Evolutionary conservation across 2,113 vertebrate species (phyloP).

Genomic region (Ornithorhynchus anatinus): DNA sequence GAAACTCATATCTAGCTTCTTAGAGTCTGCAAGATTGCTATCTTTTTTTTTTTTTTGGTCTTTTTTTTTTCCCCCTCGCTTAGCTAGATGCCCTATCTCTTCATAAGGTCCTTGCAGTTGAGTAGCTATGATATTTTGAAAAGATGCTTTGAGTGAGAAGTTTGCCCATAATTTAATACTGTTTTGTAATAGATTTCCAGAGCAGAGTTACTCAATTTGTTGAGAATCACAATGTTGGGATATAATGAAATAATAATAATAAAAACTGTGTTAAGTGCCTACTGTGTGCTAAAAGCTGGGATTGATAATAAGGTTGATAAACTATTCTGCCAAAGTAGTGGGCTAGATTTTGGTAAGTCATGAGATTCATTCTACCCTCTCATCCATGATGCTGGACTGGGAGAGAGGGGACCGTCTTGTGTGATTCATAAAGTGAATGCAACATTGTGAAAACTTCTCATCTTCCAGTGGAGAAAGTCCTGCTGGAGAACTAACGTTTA

Average conservation of each 20-base stretch:
- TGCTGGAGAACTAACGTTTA: conserved; percentile 42
- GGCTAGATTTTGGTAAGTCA: not conserved
- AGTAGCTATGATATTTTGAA: not conserved
- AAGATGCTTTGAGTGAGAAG: not conserved
- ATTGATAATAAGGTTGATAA: too few species aligned
- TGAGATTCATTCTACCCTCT: not conserved
- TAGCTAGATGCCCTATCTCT: not conserved
- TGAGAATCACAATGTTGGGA: not conserved
- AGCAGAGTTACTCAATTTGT: not conserved
- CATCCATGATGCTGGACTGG: not conserved
- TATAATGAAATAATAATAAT: too few species aligned
- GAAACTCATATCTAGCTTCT: conserved; percentile 31
- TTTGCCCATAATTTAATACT: not conserved
- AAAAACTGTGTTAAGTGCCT: too few species aligned
- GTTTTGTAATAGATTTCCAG: not conserved
- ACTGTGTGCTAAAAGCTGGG: too few species aligned
- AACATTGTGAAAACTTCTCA: not conserved
- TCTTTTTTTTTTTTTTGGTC: too few species aligned
- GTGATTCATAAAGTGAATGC: conserved; percentile 2
- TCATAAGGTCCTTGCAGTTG: not conserved
- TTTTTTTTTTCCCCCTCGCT: not conserved
- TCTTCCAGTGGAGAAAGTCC: conserved; percentile 12
- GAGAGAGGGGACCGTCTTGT: not conserved
- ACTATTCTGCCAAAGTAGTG: not conserved
- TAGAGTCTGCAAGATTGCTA: conserved; percentile 9